A percentile compares a stretch with the other conserved stretches of the same genome.
Conservation (phyloP, 2,888 invertebrate genomes). For the Sericinus montela region DNA sequence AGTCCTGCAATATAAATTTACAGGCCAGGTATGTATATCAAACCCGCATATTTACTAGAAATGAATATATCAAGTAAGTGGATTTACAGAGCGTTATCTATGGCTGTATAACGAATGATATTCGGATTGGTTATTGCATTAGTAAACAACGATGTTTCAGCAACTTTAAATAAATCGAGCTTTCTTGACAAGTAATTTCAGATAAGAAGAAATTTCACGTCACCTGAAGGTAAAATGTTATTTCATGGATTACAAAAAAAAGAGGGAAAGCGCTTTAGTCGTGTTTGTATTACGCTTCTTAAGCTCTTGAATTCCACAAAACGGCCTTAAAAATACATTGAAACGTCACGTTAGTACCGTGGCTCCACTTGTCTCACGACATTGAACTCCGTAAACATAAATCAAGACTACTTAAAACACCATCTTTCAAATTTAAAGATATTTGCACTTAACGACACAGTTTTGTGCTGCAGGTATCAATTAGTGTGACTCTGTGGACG, state of each 20-base stretch:
- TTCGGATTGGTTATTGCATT: no score
- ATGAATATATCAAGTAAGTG: no score
- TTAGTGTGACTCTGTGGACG: no score
- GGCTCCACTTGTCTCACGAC: slow-evolving; percentile 64
- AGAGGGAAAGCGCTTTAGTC: slow-evolving; percentile 9
- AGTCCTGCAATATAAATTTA: no score
- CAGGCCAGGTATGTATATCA: no score
- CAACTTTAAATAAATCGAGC: neutral
- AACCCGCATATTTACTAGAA: no score
- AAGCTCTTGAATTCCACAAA: slow-evolving; percentile 37
- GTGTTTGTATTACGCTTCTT: slow-evolving; percentile 15
- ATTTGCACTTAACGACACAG: slow-evolving; percentile 4
- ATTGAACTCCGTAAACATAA: slow-evolving; percentile 54
- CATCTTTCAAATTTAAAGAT: slow-evolving; percentile 29
- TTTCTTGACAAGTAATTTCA: slow-evolving; percentile 19
- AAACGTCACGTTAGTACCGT: slow-evolving; percentile 45
- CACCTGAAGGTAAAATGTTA: slow-evolving; percentile 11
- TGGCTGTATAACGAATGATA: no score
- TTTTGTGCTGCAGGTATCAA: no score
- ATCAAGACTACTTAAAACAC: slow-evolving; percentile 68
- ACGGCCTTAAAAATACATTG: slow-evolving; percentile 36
- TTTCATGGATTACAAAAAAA: slow-evolving; percentile 16
- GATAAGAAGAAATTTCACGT: slow-evolving; percentile 13
- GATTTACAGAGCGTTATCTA: no score
- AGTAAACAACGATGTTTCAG: no score